Conservation (phyloP, 2,888 invertebrate genomes). For the Trimorus sp. region DNA sequence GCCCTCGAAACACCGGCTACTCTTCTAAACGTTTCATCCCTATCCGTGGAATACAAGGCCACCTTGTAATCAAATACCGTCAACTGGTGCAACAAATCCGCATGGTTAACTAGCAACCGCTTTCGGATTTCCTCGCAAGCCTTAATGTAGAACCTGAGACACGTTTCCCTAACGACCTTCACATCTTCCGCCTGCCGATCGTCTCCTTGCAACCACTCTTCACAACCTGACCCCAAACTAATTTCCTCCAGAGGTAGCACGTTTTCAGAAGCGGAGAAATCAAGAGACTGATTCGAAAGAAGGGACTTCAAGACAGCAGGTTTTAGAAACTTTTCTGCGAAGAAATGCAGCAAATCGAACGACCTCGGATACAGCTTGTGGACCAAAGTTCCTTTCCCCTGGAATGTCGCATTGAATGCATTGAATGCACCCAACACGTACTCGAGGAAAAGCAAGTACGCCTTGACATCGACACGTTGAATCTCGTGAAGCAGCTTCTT, state of each 20-base stretch:
- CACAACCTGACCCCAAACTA: conserved; percentile 13
- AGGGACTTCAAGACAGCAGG: too few species aligned
- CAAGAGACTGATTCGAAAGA: too few species aligned
- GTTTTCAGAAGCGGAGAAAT: too few species aligned
- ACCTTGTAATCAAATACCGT: neutral
- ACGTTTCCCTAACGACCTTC: neutral
- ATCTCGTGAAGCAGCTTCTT: neutral
- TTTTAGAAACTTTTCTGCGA: neutral
- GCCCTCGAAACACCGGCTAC: neutral
- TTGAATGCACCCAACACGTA: conserved; percentile 12
- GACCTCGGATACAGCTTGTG: conserved; percentile 23
- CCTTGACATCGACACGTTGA: conserved; percentile 7
- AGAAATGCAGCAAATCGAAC: conserved; percentile 2
- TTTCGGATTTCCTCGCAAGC: conserved; percentile 15
- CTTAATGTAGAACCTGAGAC: conserved; percentile 26
- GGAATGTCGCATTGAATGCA: conserved; percentile 28
- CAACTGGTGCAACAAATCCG: neutral
- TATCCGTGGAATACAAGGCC: conserved; percentile 7
- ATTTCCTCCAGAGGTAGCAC: conserved; percentile 12
- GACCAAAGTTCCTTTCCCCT: conserved; percentile 8
- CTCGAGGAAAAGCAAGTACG: conserved; percentile 23
- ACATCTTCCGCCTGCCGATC: neutral
- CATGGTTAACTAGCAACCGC: neutral
- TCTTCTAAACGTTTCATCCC: neutral
- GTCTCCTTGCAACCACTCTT: conserved; percentile 15